Conservation (phyloP, 2,888 invertebrate genomes). For the Ennomos fuscantarius region DNA sequence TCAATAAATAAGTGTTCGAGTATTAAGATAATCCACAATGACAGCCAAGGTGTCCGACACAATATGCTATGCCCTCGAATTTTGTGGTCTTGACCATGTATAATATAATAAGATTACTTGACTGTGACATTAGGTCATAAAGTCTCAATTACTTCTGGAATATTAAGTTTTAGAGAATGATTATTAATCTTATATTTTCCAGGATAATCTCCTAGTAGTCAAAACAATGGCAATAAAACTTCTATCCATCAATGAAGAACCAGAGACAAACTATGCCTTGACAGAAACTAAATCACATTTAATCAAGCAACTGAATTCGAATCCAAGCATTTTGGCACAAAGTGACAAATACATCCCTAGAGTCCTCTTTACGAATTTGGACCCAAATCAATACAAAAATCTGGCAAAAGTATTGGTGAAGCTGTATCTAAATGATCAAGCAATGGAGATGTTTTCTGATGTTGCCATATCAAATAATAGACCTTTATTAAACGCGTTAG, state of each 20-base stretch:
- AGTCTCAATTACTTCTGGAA: no score
- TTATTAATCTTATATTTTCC: slow-evolving; percentile 39
- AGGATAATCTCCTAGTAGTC: slow-evolving; percentile 66
- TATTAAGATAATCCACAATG: no score
- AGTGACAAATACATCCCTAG: slow-evolving; percentile 53
- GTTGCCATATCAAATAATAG: slow-evolving; percentile 59
- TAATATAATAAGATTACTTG: no score
- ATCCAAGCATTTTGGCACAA: slow-evolving; percentile 51
- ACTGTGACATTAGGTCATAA: no score
- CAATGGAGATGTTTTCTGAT: slow-evolving; percentile 52
- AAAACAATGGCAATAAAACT: slow-evolving; percentile 65
- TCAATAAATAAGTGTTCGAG: no score
- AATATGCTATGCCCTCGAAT: no score
- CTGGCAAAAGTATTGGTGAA: slow-evolving; percentile 66
- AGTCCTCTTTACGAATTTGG: slow-evolving; percentile 62
- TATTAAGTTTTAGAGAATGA: no score
- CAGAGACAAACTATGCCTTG: slow-evolving; percentile 32
- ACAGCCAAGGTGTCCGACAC: no score
- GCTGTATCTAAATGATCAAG: slow-evolving; percentile 48
- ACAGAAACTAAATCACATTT: slow-evolving; percentile 59
- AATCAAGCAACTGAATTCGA: slow-evolving; percentile 57
- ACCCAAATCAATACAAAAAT: slow-evolving; percentile 58
- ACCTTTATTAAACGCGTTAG: slow-evolving; percentile 58
- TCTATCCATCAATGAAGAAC: slow-evolving; percentile 40
- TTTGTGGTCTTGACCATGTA: no score